Conservation (phyloP, 2,113 vertebrate genomes). For the Melanocharis versteri region DNA sequence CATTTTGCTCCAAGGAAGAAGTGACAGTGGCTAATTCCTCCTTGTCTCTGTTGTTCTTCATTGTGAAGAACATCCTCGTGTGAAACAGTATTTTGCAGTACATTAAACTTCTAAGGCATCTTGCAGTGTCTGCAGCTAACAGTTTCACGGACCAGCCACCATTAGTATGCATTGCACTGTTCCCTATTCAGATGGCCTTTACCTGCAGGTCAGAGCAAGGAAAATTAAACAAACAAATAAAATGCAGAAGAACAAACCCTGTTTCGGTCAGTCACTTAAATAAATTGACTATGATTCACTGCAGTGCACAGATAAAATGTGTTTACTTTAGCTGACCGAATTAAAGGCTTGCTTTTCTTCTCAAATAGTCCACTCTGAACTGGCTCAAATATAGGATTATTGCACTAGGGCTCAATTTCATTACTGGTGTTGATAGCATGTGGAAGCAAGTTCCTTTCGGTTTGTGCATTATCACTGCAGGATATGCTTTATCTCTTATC, state of each 20-base stretch:
- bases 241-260: not conserved
- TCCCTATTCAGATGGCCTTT: not conserved
- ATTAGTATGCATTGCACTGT: not conserved
- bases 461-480: not conserved
- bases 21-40: not conserved
- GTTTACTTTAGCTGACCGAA: not conserved
- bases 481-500: slow-evolving; percentile 49
- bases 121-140: not conserved
- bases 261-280: not conserved
- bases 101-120: not conserved
- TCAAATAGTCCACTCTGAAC: not conserved
- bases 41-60: not conserved
- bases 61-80: not conserved
- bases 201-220: not conserved
- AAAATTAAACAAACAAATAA: not conserved
- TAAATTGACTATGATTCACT: not conserved
- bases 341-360: not conserved
- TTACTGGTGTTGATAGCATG: not conserved
- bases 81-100: not conserved
- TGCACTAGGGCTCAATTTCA: not conserved
- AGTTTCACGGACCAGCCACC: not conserved
- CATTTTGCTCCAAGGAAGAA: not conserved
- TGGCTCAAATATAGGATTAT: not conserved
- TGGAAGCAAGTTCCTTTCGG: slow-evolving; percentile 3
- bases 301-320: not conserved